Base-by-base conservation (phyloP, 1,140 invertebrate species). In the Trachymyrmex septentrionalis region DNA sequence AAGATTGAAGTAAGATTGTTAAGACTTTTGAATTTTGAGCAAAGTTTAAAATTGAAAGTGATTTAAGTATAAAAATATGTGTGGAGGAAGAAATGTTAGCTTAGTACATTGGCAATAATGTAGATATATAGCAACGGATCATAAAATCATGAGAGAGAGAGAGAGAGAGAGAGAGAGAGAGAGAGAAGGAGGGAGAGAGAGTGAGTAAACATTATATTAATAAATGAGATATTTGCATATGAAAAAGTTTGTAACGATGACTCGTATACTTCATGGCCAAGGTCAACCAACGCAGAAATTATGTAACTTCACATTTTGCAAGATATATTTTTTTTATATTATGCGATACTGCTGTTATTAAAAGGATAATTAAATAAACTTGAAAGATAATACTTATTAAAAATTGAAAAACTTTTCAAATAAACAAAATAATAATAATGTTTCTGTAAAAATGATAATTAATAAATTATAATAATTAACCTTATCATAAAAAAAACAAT, bases 21-120 rank as follows among this genome's bases (percentile, higher is more conserved):
- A 38, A 77, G 10, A 5, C 38, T 48, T 30, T 3, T 6, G 21
- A 61, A 48, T 48, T 63, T 78, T 10, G 19, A 78, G 16, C 24
- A 0, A 61, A 76, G 38, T 63, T 77, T 50, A 78, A 50, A 64
- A 50, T 64, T 77, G 16, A 64, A 64, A 77, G 50, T 77, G 24
- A 50, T 21, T 63, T 16, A 48, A 77, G 38, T 64, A 14, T 5
- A 64, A 30, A 27, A 64, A 64, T 5, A 77, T 30, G 19, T 30
- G 19, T 77, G 27, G 1, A 14, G 12, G 21, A n/a, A 77, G 2
- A 77, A 48, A 64, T 77, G 24, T 12, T 77, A 34, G 2, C 30
- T 44, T 5, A 2, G 10, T 19, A n/a, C 50, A 77, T 64, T 64
- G 38, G 24, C 16, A 64, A 77, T 77, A 63, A 64, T 19, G 19